phyloP scores from a whole-genome alignment of 2,888 invertebrate species.

The Spisula subtruncata region DNA sequence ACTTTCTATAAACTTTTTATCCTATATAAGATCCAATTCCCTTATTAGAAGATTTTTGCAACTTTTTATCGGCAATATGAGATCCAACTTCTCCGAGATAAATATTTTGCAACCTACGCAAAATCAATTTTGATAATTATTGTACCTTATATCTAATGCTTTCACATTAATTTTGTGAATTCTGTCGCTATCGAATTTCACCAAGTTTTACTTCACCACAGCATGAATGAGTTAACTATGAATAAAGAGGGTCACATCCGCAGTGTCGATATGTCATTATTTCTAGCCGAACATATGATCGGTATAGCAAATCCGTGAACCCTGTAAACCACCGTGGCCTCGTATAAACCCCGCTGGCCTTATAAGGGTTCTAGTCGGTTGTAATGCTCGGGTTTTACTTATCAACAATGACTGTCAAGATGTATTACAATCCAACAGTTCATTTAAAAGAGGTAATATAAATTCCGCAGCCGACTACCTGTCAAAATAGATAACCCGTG shows the following conservation, averaged over 20 bases:
- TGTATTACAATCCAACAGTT: slow-evolving; percentile 23
- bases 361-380: background rate
- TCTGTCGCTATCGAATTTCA: background rate
- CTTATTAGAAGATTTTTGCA: background rate
- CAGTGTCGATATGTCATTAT: background rate
- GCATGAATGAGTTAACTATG: background rate
- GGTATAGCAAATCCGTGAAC: background rate
- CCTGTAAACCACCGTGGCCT: background rate
- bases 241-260: background rate
- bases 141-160: background rate
- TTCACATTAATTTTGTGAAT: background rate
- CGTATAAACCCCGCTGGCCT: background rate
- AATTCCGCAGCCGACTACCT: slow-evolving; percentile 25
- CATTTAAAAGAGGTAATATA: slow-evolving; percentile 28
- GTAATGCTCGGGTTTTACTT: background rate
- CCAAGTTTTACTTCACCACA: background rate
- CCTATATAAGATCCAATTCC: background rate
- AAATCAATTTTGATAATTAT: background rate
- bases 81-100: too few relatives aligned
- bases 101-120: background rate
- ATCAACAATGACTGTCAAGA: slow-evolving; percentile 7
- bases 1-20: too few relatives aligned
- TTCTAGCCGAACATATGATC: background rate
- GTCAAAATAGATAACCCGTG: slow-evolving; percentile 26
- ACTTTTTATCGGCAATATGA: too few relatives aligned